These are phyloP conservation scores for Sebastolobus altivelis DNA, from an alignment of 2,797 vertebrate species.

Conservation along the genomic window DNA sequence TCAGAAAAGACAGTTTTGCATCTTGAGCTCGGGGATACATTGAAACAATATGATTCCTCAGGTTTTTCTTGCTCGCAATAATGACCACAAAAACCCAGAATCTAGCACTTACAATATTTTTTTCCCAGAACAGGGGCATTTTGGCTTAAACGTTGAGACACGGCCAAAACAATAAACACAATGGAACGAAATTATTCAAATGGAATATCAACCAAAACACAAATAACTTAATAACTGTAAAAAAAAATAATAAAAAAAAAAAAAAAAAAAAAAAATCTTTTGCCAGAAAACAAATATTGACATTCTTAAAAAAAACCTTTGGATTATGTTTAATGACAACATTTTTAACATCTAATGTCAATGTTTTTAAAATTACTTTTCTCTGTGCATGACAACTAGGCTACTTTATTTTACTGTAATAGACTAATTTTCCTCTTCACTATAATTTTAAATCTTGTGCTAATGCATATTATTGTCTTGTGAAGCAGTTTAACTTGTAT, in stretches of 20 bases:
- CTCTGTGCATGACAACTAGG: neutral
- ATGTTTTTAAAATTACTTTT: neutral
- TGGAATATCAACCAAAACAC: neutral
- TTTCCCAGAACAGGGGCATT: neutral
- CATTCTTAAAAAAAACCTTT: neutral
- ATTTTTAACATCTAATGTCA: neutral
- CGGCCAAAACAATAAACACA: neutral
- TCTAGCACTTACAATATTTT: neutral
- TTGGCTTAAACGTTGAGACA: neutral
- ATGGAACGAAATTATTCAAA: neutral
- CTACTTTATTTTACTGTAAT: neutral
- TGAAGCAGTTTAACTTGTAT: neutral
- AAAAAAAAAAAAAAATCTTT: neutral
- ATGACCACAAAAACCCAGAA: neutral
- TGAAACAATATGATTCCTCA: neutral
- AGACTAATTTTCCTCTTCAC: neutral
- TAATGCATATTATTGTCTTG: neutral
- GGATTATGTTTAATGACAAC: neutral
- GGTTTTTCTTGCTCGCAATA: neutral
- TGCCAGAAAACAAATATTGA: neutral
- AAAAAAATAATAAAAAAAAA: neutral
- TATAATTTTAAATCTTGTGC: neutral
- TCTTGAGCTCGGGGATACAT: neutral
- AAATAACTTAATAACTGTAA: neutral
- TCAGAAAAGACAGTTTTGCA: neutral